Evolutionary conservation across 2,797 vertebrate species (phyloP).

Genomic region (Australoheros facetus): DNA sequence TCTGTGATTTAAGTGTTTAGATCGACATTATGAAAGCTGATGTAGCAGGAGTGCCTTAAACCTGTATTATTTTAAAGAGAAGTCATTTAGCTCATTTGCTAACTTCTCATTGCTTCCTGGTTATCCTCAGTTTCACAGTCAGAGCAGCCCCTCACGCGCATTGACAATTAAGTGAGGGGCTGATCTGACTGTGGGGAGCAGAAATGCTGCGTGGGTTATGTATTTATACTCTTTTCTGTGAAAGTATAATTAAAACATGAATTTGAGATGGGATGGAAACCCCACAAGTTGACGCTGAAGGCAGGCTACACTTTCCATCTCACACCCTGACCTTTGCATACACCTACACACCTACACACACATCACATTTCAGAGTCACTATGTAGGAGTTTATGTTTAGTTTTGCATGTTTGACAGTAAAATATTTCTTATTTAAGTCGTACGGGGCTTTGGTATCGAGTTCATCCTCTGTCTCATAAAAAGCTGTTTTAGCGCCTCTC

Average conservation of each 20-base stretch:
- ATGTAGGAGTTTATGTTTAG: not conserved
- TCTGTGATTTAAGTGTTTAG: not conserved
- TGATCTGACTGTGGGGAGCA: fast-evolving
- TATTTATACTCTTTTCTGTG: too few species aligned
- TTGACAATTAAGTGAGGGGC: not conserved
- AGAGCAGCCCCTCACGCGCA: not conserved
- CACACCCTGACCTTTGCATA: not conserved
- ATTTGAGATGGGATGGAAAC: not conserved
- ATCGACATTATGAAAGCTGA: not conserved
- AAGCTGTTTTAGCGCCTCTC: too few species aligned
- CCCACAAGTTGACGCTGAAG: not conserved
- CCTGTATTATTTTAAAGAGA: not conserved
- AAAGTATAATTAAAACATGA: not conserved
- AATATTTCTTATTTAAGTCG: not conserved
- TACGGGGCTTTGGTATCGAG: not conserved
- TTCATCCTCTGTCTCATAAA: not conserved
- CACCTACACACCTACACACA: not conserved
- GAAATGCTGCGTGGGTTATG: not conserved
- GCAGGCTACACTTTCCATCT: not conserved
- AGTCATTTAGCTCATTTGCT: not conserved
- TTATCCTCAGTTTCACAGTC: not conserved
- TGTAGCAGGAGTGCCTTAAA: not conserved
- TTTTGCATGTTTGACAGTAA: not conserved
- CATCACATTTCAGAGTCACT: not conserved
- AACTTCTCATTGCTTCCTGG: not conserved